phyloP scores from a whole-genome alignment of 2,113 vertebrate species.

The Phyllostomus hastatus region DNA sequence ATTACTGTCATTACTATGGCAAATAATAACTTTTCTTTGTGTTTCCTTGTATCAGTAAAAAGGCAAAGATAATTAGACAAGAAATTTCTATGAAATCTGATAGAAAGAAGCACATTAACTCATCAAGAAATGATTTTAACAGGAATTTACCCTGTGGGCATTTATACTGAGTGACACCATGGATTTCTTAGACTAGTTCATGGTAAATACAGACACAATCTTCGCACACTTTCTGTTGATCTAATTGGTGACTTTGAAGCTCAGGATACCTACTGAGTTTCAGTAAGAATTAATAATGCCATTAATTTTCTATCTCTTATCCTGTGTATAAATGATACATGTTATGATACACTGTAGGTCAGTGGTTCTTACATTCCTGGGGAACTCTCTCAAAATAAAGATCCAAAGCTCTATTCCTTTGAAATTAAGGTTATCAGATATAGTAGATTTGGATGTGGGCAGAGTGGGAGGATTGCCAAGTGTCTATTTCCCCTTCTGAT shows the following conservation, averaged over 20 bases:
- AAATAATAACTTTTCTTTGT: neutral
- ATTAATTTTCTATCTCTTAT: neutral
- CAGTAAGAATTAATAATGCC: neutral
- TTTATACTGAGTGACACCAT: neutral
- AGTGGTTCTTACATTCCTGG: neutral
- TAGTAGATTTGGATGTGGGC: neutral
- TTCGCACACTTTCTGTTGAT: neutral
- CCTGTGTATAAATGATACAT: neutral
- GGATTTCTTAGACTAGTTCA: neutral
- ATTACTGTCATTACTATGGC: neutral
- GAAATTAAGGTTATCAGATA: neutral
- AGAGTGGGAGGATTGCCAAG: accelerated
- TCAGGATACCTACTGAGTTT: neutral
- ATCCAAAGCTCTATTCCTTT: neutral
- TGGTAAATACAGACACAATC: neutral
- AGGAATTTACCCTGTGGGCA: neutral
- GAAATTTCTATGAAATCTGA: neutral
- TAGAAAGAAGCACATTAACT: neutral
- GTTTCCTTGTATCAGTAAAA: neutral
- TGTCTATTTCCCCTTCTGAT: neutral
- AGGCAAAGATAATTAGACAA: neutral
- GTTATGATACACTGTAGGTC: neutral
- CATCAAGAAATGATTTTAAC: neutral
- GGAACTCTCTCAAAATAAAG: neutral
- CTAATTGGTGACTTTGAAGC: neutral